Base-by-base conservation (phyloP, 2,888 invertebrate genomes). In the Zootermopsis nevadensis region DNA sequence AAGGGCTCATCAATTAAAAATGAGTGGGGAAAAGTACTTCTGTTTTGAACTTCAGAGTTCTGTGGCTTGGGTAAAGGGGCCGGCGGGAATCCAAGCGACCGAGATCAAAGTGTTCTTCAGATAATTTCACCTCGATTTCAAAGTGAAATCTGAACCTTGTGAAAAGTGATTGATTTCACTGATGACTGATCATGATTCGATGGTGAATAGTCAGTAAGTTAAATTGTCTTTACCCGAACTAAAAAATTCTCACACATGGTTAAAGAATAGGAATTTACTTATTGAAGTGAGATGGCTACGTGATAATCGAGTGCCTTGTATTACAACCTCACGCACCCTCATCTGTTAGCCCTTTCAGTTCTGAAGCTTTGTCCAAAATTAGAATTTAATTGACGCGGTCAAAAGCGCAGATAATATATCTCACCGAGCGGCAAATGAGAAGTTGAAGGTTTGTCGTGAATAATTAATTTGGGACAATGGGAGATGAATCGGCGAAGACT, bases 1-100 rank as follows among this genome's bases (percentile, higher is more conserved):
- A 60, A 60, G n/a, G 60, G 60, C 60, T 27, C 60, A 60, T 60
- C 60, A 60, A 60, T 60, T 60, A 60, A 60, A 60, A 60, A 60
- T n/a, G n/a, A 60, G 60, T 27, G 12, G 60, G 27, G 27, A 1
- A 60, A 27, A 7, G 27, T 27, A 60, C 60, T 60, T 60, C 6
- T 19, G 27, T 60, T n/a, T 27, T 27, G n/a, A n/a, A 4, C 60
- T 60, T 60, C 60, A 60, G 22, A 8, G 27, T n/a, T 60, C 8
- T 60, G 60, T 60, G 60, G 60, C n/a, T 60, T 60, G 60, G 4
- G 27, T n/a, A 60, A 19, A 48, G 48, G 60, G 60, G 7, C 2
- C 27, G 60, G 60, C n/a, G 3, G 6, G n/a, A 27, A 27, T 60
- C 19, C 19, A 48, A 48, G 19, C 19, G 48, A 48, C 48, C 19